phyloP scores from a whole-genome alignment of 2,113 vertebrate genomes.

The Ursus arctos region DNA sequence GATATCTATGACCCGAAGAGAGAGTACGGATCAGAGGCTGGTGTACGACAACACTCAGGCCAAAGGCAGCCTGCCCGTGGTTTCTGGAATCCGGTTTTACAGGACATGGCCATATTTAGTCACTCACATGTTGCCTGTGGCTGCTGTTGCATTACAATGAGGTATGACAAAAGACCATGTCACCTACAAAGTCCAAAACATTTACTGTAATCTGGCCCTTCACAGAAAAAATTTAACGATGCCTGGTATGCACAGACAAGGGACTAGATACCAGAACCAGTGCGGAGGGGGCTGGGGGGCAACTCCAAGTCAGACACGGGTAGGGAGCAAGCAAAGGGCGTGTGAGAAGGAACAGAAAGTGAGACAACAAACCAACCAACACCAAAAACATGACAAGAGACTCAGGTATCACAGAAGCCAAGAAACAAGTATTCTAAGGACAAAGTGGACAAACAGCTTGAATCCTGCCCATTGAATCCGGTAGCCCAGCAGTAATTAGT shows the following conservation, averaged over 20 bases:
- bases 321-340: too few species aligned
- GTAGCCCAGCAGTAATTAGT: fast-evolving
- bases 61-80: background rate
- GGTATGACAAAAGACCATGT: fast-evolving
- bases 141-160: too few species aligned
- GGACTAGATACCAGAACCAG: background rate
- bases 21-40: background rate
- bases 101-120: background rate
- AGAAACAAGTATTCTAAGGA: background rate
- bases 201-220: too few species aligned
- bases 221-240: too few species aligned
- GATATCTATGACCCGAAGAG: background rate
- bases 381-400: background rate
- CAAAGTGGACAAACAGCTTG: background rate
- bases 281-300: background rate
- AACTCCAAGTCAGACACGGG: background rate
- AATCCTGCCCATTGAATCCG: background rate
- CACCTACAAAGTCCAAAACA: background rate
- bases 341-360: background rate
- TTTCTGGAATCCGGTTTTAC: too few species aligned
- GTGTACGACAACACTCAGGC: background rate
- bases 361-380: background rate
- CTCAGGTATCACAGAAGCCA: background rate
- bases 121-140: background rate
- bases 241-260: background rate